Conservation (phyloP, 2,888 invertebrate genomes). For the Caenorhabditis sp. region DNA sequence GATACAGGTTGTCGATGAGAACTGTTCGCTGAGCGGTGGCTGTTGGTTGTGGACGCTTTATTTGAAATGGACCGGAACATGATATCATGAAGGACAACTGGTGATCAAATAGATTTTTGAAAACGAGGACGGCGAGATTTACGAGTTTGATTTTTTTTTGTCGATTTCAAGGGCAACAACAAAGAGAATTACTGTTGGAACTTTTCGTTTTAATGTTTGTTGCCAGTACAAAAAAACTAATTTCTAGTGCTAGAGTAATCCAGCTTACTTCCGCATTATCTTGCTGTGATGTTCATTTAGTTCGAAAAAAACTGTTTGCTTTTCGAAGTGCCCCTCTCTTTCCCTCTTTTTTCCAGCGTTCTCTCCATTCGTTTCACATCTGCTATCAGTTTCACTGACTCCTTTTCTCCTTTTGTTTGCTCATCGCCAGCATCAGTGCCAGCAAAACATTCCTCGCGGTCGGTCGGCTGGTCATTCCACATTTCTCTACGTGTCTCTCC, state of each 20-base stretch:
- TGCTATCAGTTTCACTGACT: conserved; percentile 48
- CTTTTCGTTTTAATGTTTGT: too few species aligned
- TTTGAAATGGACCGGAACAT: conserved; percentile 43
- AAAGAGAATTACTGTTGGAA: too few species aligned
- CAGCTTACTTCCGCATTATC: too few species aligned
- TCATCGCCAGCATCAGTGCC: conserved; percentile 36
- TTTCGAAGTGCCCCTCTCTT: neutral
- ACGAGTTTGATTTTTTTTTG: conserved; percentile 13
- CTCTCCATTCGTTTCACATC: conserved; percentile 5
- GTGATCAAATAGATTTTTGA: too few species aligned
- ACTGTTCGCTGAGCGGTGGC: neutral
- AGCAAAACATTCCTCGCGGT: conserved; percentile 40
- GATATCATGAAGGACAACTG: conserved; percentile 38
- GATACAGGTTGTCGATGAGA: conserved; percentile 3
- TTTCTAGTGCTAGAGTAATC: too few species aligned
- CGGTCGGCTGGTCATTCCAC: conserved; percentile 16
- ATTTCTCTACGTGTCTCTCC: neutral
- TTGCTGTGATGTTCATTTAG: too few species aligned
- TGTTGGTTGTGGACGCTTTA: conserved; percentile 5
- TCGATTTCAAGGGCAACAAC: neutral
- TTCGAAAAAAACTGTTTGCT: conserved; percentile 12
- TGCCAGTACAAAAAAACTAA: too few species aligned
- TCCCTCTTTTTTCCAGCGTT: neutral
- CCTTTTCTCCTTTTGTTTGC: conserved; percentile 34
- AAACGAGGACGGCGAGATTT: too few species aligned